Base-by-base conservation (phyloP, 2,113 vertebrate genomes). In the Tor tambroides region DNA sequence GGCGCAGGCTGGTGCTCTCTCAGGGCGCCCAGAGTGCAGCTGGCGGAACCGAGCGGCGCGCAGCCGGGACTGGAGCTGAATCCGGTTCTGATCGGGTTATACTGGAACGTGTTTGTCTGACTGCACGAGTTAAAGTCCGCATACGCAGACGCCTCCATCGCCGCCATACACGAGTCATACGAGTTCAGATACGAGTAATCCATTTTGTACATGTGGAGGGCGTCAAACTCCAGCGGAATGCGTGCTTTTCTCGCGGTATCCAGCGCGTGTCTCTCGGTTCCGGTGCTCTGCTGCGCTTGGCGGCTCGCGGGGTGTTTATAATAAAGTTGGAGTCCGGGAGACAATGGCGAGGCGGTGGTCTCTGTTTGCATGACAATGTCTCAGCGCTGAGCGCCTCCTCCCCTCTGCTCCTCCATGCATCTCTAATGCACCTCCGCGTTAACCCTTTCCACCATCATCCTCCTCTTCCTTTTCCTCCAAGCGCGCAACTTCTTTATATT, bases 101-200 rank as follows among this genome's bases (percentile, higher is more conserved):
- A 98, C 90, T 97, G 97, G 95, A 98, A 98, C 87, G 95, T 94
- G 91, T 94, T 95, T 71, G 96, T 94, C 93, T 98, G 97, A 92
- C 97, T 97, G 95, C 97, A 98, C 41, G 97, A 96, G 93, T 94
- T 97, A 96, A 98, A 98, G 93, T 98, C 97, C 90, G 96, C 96
- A 94, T 98, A 98, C 88, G 97, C 97, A 91, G 97, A 97, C 43
- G 97, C 97, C 93, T 98, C 97, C 97, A 98, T 98, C 89, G 97
- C 97, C 67, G 97, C 97, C 96, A 98, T 97, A 94, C 97, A 98
- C 74, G 97, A 98, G 93, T 98, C 97, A 94, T 98, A 98, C 86
- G 97, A 97, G 95, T 98, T 98, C 94, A 98, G 97, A 95, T 98
- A 98, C 91, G 97, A 97, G 95, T 98, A 98, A 97, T 98, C 97